Percentiles rank a stretch among this genome's conserved stretches.
These are phyloP conservation scores for Silurus asotus DNA, from an alignment of 2,113 vertebrate species.

Conservation along the genomic window DNA sequence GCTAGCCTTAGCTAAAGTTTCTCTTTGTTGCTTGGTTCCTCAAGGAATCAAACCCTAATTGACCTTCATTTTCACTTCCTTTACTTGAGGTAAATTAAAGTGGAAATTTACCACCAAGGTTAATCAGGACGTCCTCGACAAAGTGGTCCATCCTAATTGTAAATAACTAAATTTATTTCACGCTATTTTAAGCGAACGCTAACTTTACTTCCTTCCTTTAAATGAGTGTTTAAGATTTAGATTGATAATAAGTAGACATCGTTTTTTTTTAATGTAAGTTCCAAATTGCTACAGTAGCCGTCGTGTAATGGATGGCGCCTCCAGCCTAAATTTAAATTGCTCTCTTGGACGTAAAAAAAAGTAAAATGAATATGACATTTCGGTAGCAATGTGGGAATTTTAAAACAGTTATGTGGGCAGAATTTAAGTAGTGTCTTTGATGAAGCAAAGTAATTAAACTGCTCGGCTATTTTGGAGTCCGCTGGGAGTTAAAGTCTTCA, in stretches of 20 bases:
- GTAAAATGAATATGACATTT: background rate
- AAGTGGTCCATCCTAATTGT: background rate
- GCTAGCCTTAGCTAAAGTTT: background rate
- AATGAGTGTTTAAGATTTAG: background rate
- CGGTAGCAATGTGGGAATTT: background rate
- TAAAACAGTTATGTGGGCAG: background rate
- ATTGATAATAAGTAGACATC: background rate
- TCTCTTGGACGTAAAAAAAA: background rate
- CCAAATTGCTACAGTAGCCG: background rate
- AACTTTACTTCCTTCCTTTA: background rate
- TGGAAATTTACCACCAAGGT: background rate
- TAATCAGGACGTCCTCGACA: background rate
- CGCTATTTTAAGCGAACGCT: background rate
- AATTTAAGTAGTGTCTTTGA: background rate
- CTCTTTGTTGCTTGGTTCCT: background rate
- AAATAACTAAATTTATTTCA: background rate
- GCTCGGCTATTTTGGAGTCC: background rate
- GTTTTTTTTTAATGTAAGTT: background rate
- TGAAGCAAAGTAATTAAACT: conserved; percentile 12
- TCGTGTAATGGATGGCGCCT: background rate
- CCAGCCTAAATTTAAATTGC: background rate
- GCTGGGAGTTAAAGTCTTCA: conserved; percentile 13
- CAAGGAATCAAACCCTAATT: background rate
- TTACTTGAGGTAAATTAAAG: too few relatives aligned
- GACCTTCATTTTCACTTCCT: background rate